Evolutionary conservation across 1,140 invertebrate species (phyloP).

Genomic region (Drosophila tsacasi): DNA sequence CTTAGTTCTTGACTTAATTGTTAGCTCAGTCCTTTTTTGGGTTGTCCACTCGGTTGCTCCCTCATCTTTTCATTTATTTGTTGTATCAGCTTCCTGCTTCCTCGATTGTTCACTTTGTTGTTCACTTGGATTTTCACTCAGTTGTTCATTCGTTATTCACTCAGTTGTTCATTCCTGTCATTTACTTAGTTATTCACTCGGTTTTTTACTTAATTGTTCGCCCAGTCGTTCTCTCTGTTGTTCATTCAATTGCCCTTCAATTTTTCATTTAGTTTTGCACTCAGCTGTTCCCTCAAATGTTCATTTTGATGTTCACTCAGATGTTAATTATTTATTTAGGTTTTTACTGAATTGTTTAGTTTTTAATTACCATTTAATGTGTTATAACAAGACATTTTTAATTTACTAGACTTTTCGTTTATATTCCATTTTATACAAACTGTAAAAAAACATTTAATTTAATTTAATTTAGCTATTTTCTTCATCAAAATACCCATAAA

Average conservation of each 20-base stretch:
- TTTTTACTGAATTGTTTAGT: background rate
- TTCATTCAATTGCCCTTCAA: background rate
- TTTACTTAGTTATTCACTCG: background rate
- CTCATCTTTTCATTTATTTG: no score
- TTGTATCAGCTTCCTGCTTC: no score
- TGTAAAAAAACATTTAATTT: no score
- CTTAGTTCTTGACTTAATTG: background rate
- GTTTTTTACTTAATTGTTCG: background rate
- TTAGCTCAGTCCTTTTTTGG: background rate
- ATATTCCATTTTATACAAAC: background rate
- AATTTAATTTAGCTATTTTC: background rate
- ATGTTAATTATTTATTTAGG: background rate
- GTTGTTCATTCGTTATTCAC: background rate
- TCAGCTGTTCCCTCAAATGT: background rate
- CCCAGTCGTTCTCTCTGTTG: background rate
- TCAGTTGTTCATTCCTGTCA: background rate
- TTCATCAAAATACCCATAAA: background rate
- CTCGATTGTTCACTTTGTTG: no score
- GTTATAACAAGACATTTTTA: no score
- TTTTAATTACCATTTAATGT: background rate
- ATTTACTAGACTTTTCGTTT: background rate
- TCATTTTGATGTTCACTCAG: background rate
- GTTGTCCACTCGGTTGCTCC: no score
- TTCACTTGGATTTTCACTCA: background rate
- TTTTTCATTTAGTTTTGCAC: background rate